Base-by-base conservation (phyloP, 1,140 invertebrate genomes). In the roundworm (Caenorhabditis elegans) region DNA sequence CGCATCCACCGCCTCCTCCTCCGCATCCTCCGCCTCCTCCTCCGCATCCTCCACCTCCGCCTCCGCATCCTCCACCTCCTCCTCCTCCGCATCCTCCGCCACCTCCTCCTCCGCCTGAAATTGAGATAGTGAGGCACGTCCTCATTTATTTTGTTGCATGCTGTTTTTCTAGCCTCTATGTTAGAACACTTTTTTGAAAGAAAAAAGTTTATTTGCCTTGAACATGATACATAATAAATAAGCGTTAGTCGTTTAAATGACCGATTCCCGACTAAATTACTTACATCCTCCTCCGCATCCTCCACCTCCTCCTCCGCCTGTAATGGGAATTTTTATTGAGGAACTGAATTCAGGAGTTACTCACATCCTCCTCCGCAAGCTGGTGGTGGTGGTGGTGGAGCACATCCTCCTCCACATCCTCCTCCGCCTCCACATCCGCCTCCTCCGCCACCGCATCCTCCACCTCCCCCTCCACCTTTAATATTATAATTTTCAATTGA, bases 351-450 rank as follows among this genome's bases (percentile, higher is more conserved):
- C 19, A 70, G 13, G 6, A 22, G 39, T 60, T 60, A 17, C 22
- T 0, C 48, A 39, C 77, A 55, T 36, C 77, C 77, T 17, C 77
- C 77, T 31, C 77, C 77, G 31, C 77, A 28, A 8, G 39, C 5
- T 77, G 75, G 75, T 51, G 75, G 43, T 47, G 75, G 75, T 48
- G 75, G 75, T 48, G 75, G 75, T 28, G 75, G 75, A 28, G 43
- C 75, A 28, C 75, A 77, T 47, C 75, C 75, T 48, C 75, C 75
- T 48, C 75, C 75, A 26, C 78, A 11, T 43, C 48, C 55, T 36
- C 55, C 19, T 19, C 46, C 26, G n/a, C 76, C 24, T 34, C 76
- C 76, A 11, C 76, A 39, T 39, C 75, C 39, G 19, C 75, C 76
- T n/a, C 76, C 76, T 78, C 70, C 70, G 2, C 28, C 28, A 17